Percentiles rank a stretch among this genome's conserved stretches.
Conservation (phyloP, 2,797 vertebrate species). For the Pseudochirops corinnae region DNA sequence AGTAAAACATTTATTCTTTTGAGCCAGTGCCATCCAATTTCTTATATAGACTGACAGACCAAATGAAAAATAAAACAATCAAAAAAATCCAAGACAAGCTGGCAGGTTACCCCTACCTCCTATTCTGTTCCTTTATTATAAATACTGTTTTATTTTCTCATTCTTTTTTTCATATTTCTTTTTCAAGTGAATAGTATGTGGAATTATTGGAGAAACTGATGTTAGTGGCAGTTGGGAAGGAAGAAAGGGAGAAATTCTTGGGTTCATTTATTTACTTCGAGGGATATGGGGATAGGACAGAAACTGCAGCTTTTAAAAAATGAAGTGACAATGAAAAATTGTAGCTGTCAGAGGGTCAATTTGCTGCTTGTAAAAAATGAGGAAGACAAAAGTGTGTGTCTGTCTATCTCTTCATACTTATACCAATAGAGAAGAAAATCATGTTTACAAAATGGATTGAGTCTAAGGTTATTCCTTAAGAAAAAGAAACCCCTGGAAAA, state of each 20-base stretch:
- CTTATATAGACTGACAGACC: neutral
- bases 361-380: constrained; percentile 2
- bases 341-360: neutral
- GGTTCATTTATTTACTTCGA: neutral
- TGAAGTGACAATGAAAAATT: neutral
- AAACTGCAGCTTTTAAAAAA: neutral
- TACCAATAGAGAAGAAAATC: neutral
- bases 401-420: neutral
- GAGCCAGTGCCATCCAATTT: neutral
- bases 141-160: neutral
- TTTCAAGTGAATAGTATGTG: neutral
- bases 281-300: neutral
- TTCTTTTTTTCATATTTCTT: neutral
- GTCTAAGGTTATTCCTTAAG: neutral
- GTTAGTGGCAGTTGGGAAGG: neutral
- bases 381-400: neutral
- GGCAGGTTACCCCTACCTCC: neutral
- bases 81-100: neutral
- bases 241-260: neutral
- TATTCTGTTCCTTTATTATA: neutral
- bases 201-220: neutral
- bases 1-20: neutral
- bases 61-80: neutral
- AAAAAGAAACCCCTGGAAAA: neutral
- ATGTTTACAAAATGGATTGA: neutral